Conservation (phyloP, 2,113 vertebrate species). For the Pteruthius melanotis region DNA sequence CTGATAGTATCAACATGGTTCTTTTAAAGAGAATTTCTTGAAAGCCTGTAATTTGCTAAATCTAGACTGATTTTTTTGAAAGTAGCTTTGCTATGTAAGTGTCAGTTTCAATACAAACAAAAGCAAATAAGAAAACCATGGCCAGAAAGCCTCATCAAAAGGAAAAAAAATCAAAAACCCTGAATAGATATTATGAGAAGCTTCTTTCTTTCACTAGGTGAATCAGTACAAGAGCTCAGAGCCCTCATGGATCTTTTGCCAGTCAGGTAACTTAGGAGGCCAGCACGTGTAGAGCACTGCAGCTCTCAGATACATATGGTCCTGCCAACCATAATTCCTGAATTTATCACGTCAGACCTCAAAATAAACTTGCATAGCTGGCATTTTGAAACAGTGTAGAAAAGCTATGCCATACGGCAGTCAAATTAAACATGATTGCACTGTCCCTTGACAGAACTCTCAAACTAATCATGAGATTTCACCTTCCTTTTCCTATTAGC, state of each 20-base stretch:
- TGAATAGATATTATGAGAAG: not conserved
- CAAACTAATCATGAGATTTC: constrained; percentile 57
- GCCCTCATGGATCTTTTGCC: not conserved
- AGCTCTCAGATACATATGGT: not conserved
- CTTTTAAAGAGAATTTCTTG: not conserved
- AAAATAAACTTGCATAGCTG: not conserved
- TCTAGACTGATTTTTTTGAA: not conserved
- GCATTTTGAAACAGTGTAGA: constrained; percentile 11
- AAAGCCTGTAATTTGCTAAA: constrained; percentile 23
- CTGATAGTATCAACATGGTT: not conserved
- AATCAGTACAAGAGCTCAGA: not conserved
- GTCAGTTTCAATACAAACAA: not conserved
- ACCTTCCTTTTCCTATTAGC: constrained; percentile 64
- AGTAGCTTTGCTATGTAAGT: not conserved
- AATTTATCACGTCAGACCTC: not conserved
- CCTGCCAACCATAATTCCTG: not conserved
- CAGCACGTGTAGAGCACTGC: not conserved
- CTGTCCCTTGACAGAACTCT: constrained; percentile 52
- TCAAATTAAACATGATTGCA: constrained; percentile 58
- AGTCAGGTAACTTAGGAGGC: not conserved
- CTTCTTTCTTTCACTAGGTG: not conserved
- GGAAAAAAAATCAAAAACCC: rapidly evolving
- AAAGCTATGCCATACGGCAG: constrained; percentile 32
- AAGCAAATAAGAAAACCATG: not conserved
- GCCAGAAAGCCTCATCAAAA: not conserved